Base-by-base conservation (phyloP, 2,888 invertebrate species). In the Cheilosia pagana region DNA sequence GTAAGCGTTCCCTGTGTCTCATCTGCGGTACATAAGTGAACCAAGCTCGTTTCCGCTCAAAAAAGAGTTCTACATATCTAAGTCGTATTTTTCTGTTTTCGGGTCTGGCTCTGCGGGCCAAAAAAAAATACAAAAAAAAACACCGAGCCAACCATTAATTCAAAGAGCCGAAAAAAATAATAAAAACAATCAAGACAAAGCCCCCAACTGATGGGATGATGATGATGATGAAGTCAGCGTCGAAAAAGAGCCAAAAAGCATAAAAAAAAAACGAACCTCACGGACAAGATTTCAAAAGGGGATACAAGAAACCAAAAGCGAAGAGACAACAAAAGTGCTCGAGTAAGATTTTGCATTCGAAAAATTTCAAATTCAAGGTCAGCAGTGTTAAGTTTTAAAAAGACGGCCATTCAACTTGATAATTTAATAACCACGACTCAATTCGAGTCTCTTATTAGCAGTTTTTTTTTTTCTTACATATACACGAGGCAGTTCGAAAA, bases 331-430 rank as follows among this genome's bases (percentile, higher is more conserved):
- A 63, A 16, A 25, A 74, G 57, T 57, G 60, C 62, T 72, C 28
- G 31, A 31, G 31, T 62, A 57, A 77, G 72, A 82, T 77, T 82
- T 82, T 74, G 78, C 76, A 71, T 74, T 77, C 76, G 62, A 86
- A 86, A 82, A 87, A 90, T 89, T 89, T 88, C 88, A 87, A 88
- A 88, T 88, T 90, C 90, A 90, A 90, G 90, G 90, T 90, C 90
- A 87, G 85, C 81, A 82, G 78, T 87, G 88, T 87, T 87, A 78
- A 89, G 89, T 88, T 87, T 88, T 88, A 85, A 87, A 89, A 90
- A 90, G 74, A 89, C 89, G 90, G 89, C 88, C 90, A 87, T 90
- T 90, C 90, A 90, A 90, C 90, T 89, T 88, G 88, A 88, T 87
- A 86, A 83, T 83, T 79, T 83, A 83, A 83, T 83, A 83, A 83